Evolutionary conservation across 2,888 invertebrate species (phyloP).

Genomic region (Saturnia japonica): DNA sequence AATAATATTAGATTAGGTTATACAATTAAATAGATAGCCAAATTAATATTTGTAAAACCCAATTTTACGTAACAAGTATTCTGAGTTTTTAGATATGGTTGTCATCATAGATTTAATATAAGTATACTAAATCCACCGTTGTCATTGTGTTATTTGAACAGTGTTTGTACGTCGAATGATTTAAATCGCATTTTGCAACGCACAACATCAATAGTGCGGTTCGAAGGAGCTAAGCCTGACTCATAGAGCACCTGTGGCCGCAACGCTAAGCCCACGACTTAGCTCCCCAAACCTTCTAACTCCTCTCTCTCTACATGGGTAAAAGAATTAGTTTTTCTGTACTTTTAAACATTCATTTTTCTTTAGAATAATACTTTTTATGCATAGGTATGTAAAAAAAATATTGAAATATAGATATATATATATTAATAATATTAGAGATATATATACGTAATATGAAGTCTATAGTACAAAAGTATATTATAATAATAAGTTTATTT

Average conservation of each 20-base stretch:
- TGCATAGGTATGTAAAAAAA: not conserved
- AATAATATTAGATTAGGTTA: too few species aligned
- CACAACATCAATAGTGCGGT: slow-evolving; percentile 52
- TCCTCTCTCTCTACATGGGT: slow-evolving; percentile 1
- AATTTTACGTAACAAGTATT: too few species aligned
- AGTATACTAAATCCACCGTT: too few species aligned
- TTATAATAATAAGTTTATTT: too few species aligned
- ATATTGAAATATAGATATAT: not conserved
- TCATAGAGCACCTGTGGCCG: slow-evolving; percentile 61
- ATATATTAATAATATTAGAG: too few species aligned
- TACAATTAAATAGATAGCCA: too few species aligned
- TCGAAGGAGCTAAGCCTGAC: slow-evolving; percentile 48
- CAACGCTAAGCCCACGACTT: slow-evolving; percentile 47
- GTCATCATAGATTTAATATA: too few species aligned
- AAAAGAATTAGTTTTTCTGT: not conserved
- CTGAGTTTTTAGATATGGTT: too few species aligned
- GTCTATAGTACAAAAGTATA: too few species aligned
- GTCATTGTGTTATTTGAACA: not conserved
- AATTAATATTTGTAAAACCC: too few species aligned
- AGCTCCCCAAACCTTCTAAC: slow-evolving; percentile 35
- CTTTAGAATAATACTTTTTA: not conserved
- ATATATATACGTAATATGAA: too few species aligned
- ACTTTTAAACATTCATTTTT: not conserved
- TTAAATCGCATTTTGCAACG: slow-evolving; percentile 38
- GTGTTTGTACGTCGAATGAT: slow-evolving; percentile 20